Evolutionary conservation across 1,140 invertebrate genomes (phyloP).

Genomic region (Cyrtorhinus lividipennis): DNA sequence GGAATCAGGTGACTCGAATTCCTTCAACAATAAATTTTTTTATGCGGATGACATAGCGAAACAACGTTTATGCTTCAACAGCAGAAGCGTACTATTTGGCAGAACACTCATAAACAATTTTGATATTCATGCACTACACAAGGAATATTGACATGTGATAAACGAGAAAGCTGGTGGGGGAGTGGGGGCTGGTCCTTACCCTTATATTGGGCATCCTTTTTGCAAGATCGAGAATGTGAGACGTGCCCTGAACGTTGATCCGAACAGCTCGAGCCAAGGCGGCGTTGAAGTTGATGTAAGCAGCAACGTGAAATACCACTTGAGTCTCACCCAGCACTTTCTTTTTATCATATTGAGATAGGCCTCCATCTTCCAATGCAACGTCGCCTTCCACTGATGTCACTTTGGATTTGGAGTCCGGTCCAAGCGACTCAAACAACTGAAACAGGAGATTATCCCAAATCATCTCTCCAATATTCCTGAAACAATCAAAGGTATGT

Average conservation of each 20-base stretch:
- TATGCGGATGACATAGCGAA: too few relatives aligned
- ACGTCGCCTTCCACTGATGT: conserved; percentile 33
- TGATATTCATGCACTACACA: neutral
- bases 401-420: conserved; percentile 26
- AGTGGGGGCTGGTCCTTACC: conserved; percentile 18
- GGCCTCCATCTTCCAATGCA: conserved; percentile 36
- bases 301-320: conserved; percentile 83
- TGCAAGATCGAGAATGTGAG: conserved; percentile 32
- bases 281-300: conserved; percentile 52
- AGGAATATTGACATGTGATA: neutral
- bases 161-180: conserved; percentile 19
- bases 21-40: too few relatives aligned
- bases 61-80: too few relatives aligned
- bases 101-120: too few relatives aligned
- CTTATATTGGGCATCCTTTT: conserved; percentile 28
- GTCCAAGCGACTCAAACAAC: conserved; percentile 30
- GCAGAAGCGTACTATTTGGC: too few relatives aligned
- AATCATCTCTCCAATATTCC: too few relatives aligned
- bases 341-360: conserved; percentile 37
- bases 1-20: too few relatives aligned
- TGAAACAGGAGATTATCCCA: conserved; percentile 1
- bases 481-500: too few relatives aligned
- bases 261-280: conserved; percentile 34
- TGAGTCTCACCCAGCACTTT: conserved; percentile 43
- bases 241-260: conserved; percentile 35